Conservation (phyloP, 2,113 vertebrate species). For the Poecilia latipinna region DNA sequence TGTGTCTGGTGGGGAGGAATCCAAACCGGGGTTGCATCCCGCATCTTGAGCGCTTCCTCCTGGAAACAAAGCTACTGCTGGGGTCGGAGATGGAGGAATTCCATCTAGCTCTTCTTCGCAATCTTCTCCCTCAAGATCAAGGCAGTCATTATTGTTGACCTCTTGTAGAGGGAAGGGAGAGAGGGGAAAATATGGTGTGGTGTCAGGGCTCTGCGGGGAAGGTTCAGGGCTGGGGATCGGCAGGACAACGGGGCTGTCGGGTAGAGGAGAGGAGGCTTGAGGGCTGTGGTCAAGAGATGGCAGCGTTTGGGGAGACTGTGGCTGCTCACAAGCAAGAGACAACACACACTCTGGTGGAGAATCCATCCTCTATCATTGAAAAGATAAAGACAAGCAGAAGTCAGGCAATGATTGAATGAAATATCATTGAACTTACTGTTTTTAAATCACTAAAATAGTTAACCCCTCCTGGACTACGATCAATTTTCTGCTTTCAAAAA, state of each 20-base stretch:
- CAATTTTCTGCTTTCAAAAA: no score
- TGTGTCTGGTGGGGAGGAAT: conserved; percentile 71
- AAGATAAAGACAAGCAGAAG: conserved; percentile 24
- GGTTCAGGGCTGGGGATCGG: conserved; percentile 68
- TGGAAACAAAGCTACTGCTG: conserved; percentile 78
- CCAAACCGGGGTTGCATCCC: conserved; percentile 66
- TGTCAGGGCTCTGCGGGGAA: conserved; percentile 64
- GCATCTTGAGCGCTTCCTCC: conserved; percentile 66
- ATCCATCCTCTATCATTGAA: conserved; percentile 79
- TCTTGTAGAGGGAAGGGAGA: conserved; percentile 70
- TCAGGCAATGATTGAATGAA: conserved; percentile 6
- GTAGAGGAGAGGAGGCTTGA: conserved; percentile 61
- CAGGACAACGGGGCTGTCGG: conserved; percentile 51
- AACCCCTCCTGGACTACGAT: no score
- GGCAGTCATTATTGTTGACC: conserved; percentile 45
- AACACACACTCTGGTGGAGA: conserved; percentile 82
- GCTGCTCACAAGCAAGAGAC: conserved; percentile 79
- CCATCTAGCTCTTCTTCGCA: conserved; percentile 65
- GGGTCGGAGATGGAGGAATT: conserved; percentile 72
- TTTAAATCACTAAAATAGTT: no score
- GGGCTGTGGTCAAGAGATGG: conserved; percentile 82
- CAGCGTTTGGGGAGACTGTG: conserved; percentile 73
- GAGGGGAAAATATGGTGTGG: conserved; percentile 67
- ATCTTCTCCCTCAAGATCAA: conserved; percentile 61
- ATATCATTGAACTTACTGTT: not conserved